Evolutionary conservation across 2,797 vertebrate species (phyloP).

Genomic region (Falco novaeseelandiae): DNA sequence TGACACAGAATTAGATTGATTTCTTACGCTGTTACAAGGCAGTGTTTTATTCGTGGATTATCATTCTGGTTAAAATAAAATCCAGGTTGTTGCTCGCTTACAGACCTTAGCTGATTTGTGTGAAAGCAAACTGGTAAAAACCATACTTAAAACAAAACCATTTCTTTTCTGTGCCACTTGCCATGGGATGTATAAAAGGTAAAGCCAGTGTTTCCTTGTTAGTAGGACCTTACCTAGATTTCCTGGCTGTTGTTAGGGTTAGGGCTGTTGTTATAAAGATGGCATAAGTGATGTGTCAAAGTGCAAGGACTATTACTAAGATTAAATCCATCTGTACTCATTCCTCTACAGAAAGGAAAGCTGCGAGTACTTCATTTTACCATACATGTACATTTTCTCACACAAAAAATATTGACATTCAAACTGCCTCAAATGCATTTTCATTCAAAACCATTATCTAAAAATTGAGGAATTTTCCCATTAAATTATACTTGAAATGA

Average conservation of each 20-base stretch:
- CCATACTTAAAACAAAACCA: not conserved
- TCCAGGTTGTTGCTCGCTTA: not conserved
- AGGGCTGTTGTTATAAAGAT: slow-evolving; percentile 31
- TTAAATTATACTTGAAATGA: not conserved
- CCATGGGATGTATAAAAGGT: not conserved
- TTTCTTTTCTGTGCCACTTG: not conserved
- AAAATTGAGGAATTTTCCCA: not conserved
- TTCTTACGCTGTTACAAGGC: not conserved
- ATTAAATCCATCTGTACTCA: slow-evolving; percentile 34
- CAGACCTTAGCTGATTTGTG: not conserved
- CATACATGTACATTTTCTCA: not conserved
- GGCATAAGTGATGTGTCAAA: slow-evolving; percentile 8
- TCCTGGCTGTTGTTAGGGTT: no score
- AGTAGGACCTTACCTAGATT: slow-evolving; percentile 27
- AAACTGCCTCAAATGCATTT: not conserved
- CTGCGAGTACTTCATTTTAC: slow-evolving; percentile 1
- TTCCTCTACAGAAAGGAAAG: slow-evolving; percentile 14
- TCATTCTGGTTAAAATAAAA: not conserved
- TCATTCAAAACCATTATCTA: not conserved
- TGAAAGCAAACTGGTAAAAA: not conserved
- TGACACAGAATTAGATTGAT: not conserved
- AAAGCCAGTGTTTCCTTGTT: not conserved
- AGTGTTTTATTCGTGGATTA: not conserved
- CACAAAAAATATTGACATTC: not conserved
- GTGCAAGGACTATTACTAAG: slow-evolving; percentile 19